Conservation (phyloP, 23 tunicate species). For the Styela plicata region DNA sequence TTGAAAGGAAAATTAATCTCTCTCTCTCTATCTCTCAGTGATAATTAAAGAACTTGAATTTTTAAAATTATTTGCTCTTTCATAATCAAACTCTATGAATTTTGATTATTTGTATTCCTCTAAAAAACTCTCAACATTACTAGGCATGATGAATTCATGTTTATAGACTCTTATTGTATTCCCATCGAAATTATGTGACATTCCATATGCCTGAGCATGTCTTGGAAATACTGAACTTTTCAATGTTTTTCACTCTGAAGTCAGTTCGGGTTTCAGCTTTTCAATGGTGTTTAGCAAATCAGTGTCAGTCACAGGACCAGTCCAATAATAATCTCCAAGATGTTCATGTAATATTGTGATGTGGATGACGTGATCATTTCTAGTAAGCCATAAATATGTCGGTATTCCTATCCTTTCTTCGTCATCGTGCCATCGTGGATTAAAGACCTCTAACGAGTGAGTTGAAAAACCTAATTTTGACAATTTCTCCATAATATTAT, state of each 20-base stretch:
- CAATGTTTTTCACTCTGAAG: conserved; percentile 64
- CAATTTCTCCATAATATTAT: conserved; percentile 29
- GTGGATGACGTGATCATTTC: conserved; percentile 77
- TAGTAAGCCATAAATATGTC: conserved; percentile 73
- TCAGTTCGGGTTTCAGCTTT: conserved; percentile 45
- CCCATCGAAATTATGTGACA: conserved; percentile 37
- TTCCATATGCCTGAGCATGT: conserved; percentile 78
- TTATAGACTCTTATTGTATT: conserved; percentile 46
- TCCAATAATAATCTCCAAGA: conserved; percentile 46
- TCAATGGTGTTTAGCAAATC: conserved; percentile 62
- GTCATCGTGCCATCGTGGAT: conserved; percentile 34
- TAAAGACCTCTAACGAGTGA: conserved; percentile 39
- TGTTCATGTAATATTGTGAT: conserved; percentile 65
- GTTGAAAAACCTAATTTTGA: conserved; percentile 37
- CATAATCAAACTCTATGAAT: conserved; percentile 62
- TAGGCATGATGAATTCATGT: conserved; percentile 61
- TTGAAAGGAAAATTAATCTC: conserved; percentile 23
- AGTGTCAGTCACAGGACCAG: conserved; percentile 51
- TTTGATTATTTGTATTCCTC: conserved; percentile 45
- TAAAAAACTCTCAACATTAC: conserved; percentile 38
- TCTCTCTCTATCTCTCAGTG: conserved; percentile 4
- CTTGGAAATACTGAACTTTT: conserved; percentile 73
- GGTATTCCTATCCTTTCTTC: conserved; percentile 27
- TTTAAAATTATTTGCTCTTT: conserved; percentile 33
- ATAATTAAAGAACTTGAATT: conserved; percentile 1